Evolutionary conservation across 1,140 invertebrate genomes (phyloP).

Genomic region (Tetragnatha versicolor): DNA sequence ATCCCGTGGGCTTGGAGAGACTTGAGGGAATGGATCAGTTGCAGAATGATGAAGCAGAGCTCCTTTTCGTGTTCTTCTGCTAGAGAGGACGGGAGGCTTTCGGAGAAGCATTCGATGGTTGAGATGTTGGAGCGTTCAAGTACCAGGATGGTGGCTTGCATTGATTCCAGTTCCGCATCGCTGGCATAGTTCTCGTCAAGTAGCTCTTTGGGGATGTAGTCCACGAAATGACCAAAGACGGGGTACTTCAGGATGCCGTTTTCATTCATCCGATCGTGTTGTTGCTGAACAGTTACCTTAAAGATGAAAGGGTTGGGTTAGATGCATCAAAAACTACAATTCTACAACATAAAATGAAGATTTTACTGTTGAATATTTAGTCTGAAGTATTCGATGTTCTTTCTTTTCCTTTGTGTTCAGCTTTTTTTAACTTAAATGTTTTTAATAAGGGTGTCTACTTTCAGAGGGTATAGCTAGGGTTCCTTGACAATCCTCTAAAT

Average conservation of each 20-base stretch:
- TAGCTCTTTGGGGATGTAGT: slow-evolving; percentile 23
- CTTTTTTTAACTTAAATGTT: too few species aligned
- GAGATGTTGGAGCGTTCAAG: slow-evolving; percentile 32
- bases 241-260: slow-evolving; percentile 32
- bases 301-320: not conserved
- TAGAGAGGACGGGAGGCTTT: slow-evolving; percentile 8
- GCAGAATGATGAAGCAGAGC: slow-evolving; percentile 76
- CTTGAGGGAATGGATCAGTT: slow-evolving; percentile 81
- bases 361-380: too few species aligned
- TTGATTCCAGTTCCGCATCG: slow-evolving; percentile 35
- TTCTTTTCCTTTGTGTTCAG: too few species aligned
- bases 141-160: slow-evolving; percentile 35
- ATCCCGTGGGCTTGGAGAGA: slow-evolving; percentile 81
- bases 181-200: slow-evolving; percentile 1
- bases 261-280: slow-evolving; percentile 27
- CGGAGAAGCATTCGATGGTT: slow-evolving; percentile 34
- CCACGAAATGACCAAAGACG: slow-evolving; percentile 42
- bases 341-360: too few species aligned
- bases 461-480: too few species aligned
- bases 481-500: too few species aligned
- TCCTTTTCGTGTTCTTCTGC: slow-evolving; percentile 48
- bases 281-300: slow-evolving; percentile 37
- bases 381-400: too few species aligned
- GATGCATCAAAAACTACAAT: too few species aligned
- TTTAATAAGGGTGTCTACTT: too few species aligned